Evolutionary conservation across 2,113 vertebrate species (phyloP), one percentile per base, ranked within the genome.

Genomic region (Caranx melampygus): DNA sequence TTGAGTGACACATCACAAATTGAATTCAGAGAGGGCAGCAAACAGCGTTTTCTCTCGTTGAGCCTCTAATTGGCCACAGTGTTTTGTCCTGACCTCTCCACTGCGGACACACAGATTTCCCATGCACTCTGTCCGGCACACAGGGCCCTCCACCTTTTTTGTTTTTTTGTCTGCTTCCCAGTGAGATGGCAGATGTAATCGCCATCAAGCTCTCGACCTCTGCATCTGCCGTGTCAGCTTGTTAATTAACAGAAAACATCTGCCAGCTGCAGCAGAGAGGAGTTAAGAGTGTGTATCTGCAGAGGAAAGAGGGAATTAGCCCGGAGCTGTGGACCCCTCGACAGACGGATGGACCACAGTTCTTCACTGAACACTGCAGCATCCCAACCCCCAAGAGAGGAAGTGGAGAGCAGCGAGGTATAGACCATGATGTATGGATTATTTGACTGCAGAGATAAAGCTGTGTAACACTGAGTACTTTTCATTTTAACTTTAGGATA

Each of bases 191-290:
- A 75, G 54, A 69, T 20, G 1, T 2, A 37, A 47, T 20, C 5
- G 1, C 20, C 63, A 54, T 66, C 58, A 3, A 51, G 51, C 66
- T 33, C 72, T 65, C n/a, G 52, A 79, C 83, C 79, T 73, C 67
- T 16, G 34, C 82, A 85, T 77, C 72, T 79, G 79, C 59, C 62
- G 11, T 40, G 14, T 70, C 67, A 52, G 79, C 67, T 49, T 45
- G 83, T 78, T 84, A 84, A 89, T 87, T 84, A 87, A 66, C 72
- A 21, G 63, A 34, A 57, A 59, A 81, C 87, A 89, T 82, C 84
- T 89, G 87, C 63, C 34, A 58, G 55, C 34, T n/a, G 35, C 4
- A 6, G 59, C 33, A 54, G 37, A 61, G 58, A 42, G 33, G 51
- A 51, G 45, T 44, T 54, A 42, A 60, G 55, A 67, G 59, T 42